Conservation (phyloP, 1,140 invertebrate species). For the Phymastichus coffea region DNA sequence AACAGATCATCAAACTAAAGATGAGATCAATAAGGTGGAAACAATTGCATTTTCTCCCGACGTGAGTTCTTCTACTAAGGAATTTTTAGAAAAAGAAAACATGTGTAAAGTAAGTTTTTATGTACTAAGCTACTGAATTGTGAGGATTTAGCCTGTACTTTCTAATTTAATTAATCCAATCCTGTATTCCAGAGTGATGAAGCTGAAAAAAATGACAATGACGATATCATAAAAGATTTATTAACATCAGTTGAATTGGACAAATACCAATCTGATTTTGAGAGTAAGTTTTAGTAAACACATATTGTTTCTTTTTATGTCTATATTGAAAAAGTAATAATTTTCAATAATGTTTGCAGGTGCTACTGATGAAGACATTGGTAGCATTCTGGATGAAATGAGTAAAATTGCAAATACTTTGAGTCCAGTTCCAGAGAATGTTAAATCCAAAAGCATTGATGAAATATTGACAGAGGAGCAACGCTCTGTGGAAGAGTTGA, state of each 20-base stretch:
- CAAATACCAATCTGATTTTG: slow-evolving; percentile 52
- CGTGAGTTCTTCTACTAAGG: slow-evolving; percentile 47
- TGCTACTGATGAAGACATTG: slow-evolving; percentile 53
- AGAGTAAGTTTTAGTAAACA: slow-evolving; percentile 40
- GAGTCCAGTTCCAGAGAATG: slow-evolving; percentile 40
- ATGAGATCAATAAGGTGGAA: slow-evolving; percentile 26
- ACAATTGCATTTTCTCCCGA: slow-evolving; percentile 37
- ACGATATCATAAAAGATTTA: slow-evolving; percentile 48
- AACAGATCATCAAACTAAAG: slow-evolving; percentile 27
- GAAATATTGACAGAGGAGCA: slow-evolving; percentile 46
- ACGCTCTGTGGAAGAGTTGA: slow-evolving; percentile 48
- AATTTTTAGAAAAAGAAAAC: slow-evolving; percentile 50
- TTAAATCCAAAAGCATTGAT: slow-evolving; percentile 35
- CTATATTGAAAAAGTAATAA: background rate
- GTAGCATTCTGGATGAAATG: slow-evolving; percentile 53
- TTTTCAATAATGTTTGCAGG: slow-evolving; percentile 32
- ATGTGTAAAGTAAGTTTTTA: slow-evolving; percentile 46
- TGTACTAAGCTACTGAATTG: too few relatives aligned
- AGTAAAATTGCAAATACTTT: slow-evolving; percentile 49
- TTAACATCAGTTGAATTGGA: slow-evolving; percentile 48
- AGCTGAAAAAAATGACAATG: slow-evolving; percentile 39
- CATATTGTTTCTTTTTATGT: background rate
- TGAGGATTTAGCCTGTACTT: background rate
- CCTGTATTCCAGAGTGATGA: slow-evolving; percentile 33
- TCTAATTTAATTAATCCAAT: background rate